Evolutionary conservation across 2,888 invertebrate genomes (phyloP).

Genomic region (Aromia moschata): DNA sequence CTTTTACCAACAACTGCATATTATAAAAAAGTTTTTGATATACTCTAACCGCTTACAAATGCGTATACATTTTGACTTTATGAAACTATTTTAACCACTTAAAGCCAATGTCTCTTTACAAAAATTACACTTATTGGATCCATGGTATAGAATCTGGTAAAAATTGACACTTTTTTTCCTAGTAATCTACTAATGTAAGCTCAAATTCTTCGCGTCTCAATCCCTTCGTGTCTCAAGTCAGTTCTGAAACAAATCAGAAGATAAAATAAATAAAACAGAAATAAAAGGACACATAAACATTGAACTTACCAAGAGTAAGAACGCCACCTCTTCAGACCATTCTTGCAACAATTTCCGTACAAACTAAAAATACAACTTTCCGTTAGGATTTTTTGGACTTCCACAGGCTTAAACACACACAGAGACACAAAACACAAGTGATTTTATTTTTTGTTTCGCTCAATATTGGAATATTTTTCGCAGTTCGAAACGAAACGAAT

Average conservation of each 20-base stretch:
- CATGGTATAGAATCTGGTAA: background rate
- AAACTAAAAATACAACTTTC: conserved; percentile 55
- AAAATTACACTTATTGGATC: background rate
- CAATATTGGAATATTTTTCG: too few species aligned
- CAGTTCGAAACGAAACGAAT: too few species aligned
- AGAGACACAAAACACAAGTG: conserved; percentile 37
- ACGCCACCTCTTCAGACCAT: conserved; percentile 54
- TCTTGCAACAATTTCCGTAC: conserved; percentile 54
- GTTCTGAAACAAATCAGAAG: conserved; percentile 31
- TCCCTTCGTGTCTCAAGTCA: conserved; percentile 11
- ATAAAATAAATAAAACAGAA: background rate
- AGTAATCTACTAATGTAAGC: background rate
- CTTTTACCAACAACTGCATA: too few species aligned
- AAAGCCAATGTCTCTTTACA: too few species aligned
- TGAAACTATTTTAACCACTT: too few species aligned
- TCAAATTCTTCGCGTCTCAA: background rate
- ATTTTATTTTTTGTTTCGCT: conserved; percentile 7
- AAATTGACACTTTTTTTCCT: conserved; percentile 16
- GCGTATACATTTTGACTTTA: too few species aligned
- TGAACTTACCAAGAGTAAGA: conserved; percentile 51
- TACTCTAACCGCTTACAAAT: too few species aligned
- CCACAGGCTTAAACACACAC: conserved; percentile 40
- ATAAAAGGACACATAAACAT: background rate
- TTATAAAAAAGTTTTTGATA: too few species aligned
- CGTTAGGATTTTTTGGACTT: conserved; percentile 44